Base-by-base conservation (phyloP, 2,888 invertebrate genomes). In the Amiota minor region DNA sequence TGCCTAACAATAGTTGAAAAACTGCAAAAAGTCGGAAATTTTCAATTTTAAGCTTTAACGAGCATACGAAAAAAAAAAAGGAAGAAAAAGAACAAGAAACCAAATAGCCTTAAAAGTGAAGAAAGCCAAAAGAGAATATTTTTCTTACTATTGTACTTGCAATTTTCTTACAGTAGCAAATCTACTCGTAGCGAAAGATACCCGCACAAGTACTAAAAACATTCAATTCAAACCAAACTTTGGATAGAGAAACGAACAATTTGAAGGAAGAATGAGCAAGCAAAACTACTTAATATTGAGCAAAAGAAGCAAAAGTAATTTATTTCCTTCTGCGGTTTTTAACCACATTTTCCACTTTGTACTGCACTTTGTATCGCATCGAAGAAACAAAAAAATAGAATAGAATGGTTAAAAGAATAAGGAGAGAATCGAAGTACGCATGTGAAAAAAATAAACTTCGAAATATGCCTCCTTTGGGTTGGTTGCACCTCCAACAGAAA, bases 241-340 rank as follows among this genome's bases (percentile, higher is more conserved):
- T 1, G 16, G 56, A 4, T 6, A 65, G 49, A 47, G 47, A 49
- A 47, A 59, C 10, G 20, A 59, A 12, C 18, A 20, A 16, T 16
- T 11, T 3, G 59, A 18, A 20, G 11, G 18, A 16, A 47, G n/a
- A 49, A 11, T n/a, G 18, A 35, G 45, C n/a, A 20, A n/a, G 50
- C 23, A 49, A 10, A 50, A 47, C 16, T 16, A 67, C 45, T 56
- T 49, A 68, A 55, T 67, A 56, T 74, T 77, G 82, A 76, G 18
- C 81, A 82, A 83, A 83, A 81, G 85, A 82, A 79, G 81, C 83
- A 83, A 85, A 83, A 83, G 83, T 85, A 83, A 83, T 83, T 83
- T 83, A 83, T 83, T 83, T 83, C 83, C 82, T 83, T 85, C 80
- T 83, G 85, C 85, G 83, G 83, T 85, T 83, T 83, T 85, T 83